Evolutionary conservation across 2,113 vertebrate genomes (phyloP).

Genomic region (Myanophis thanlyinensis): DNA sequence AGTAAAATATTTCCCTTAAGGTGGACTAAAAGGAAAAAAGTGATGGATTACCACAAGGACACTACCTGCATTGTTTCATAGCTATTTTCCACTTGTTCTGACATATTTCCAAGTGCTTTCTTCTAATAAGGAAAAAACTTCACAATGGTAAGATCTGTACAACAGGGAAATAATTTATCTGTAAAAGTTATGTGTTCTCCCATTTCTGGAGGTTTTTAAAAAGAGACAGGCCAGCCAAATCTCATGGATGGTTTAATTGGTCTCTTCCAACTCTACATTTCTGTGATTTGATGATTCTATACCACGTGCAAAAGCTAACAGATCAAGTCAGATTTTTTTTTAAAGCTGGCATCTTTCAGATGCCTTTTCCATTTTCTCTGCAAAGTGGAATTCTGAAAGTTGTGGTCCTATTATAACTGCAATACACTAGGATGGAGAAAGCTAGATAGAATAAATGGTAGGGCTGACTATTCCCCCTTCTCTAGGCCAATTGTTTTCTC

Average conservation of each 20-base stretch:
- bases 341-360: neutral
- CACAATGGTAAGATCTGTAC: neutral
- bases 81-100: neutral
- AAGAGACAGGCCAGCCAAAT: neutral
- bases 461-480: neutral
- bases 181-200: neutral
- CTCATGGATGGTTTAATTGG: neutral
- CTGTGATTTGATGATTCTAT: neutral
- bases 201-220: neutral
- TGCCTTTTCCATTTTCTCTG: neutral
- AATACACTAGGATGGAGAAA: neutral
- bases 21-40: neutral
- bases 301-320: neutral
- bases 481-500: neutral
- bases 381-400: neutral
- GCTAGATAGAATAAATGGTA: neutral
- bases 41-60: neutral
- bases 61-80: neutral
- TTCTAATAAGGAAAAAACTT: neutral
- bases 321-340: neutral
- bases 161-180: neutral
- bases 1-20: neutral
- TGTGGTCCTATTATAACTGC: neutral
- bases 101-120: neutral
- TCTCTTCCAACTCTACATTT: neutral